Conservation (phyloP, 1,140 invertebrate species). For the Ostrea edulis region DNA sequence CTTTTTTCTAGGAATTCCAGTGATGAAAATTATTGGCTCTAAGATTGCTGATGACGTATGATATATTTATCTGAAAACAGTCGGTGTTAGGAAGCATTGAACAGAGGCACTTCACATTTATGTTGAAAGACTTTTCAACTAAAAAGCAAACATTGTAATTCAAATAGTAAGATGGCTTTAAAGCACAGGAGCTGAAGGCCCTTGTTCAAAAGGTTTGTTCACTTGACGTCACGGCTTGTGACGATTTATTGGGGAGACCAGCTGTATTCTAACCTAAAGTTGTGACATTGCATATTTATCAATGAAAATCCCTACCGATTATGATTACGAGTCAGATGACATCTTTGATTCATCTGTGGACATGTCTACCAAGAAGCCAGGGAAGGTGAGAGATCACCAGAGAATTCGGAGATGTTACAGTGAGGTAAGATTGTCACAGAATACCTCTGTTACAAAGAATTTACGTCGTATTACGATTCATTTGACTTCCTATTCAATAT, state of each 20-base stretch:
- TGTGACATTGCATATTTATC: slow-evolving; percentile 23
- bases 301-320: slow-evolving; percentile 30
- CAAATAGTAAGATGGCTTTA: neutral
- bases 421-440: neutral
- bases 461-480: neutral
- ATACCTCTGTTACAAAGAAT: neutral
- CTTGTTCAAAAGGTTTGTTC: slow-evolving; percentile 12
- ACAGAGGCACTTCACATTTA: slow-evolving; percentile 11
- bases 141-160: slow-evolving; percentile 4
- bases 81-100: neutral
- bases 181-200: neutral
- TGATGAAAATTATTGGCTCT: neutral
- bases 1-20: slow-evolving; percentile 13
- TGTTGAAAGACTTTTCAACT: neutral
- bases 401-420: slow-evolving; percentile 21
- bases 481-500: neutral
- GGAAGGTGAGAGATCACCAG: slow-evolving; percentile 30
- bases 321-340: slow-evolving; percentile 24
- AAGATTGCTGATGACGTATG: neutral
- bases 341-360: slow-evolving; percentile 6
- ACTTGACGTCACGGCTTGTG: slow-evolving; percentile 30
- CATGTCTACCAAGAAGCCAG: slow-evolving; percentile 2
- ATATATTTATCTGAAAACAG: neutral
- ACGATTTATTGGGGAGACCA: neutral
- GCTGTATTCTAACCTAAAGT: slow-evolving; percentile 5